A percentile compares a stretch with the other conserved stretches of the same genome.
Evolutionary conservation across 2,888 invertebrate genomes (phyloP).

Genomic region (Osmoderma eremita): DNA sequence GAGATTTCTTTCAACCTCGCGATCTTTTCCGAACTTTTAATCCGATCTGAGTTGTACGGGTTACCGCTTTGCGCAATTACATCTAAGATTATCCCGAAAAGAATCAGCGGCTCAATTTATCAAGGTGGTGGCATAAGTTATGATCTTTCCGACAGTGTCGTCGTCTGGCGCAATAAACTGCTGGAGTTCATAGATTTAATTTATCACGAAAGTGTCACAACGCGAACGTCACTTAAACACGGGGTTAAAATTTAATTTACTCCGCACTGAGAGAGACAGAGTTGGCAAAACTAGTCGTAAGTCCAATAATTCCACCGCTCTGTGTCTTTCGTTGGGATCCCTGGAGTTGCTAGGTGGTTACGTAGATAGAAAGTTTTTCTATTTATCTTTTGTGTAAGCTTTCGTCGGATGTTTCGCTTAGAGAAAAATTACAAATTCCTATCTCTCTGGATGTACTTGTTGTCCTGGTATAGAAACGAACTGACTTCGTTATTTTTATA

Average conservation of each 20-base stretch:
- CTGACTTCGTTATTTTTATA: neutral
- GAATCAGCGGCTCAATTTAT: slow-evolving; percentile 13
- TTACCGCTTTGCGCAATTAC: no score
- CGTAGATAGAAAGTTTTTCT: neutral
- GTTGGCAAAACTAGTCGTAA: slow-evolving; percentile 3
- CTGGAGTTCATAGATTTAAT: slow-evolving; percentile 14
- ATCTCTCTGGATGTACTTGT: no score
- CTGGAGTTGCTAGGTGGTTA: no score
- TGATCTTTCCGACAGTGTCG: neutral
- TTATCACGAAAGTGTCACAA: slow-evolving; percentile 22
- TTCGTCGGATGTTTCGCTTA: slow-evolving; percentile 1
- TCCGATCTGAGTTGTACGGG: no score
- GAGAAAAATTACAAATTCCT: neutral
- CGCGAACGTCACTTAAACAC: slow-evolving; percentile 2
- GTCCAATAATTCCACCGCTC: no score
- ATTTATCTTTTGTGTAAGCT: slow-evolving; percentile 3
- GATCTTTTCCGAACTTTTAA: no score
- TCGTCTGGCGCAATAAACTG: slow-evolving; percentile 6
- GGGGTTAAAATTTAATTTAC: slow-evolving; percentile 25
- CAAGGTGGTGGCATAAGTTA: slow-evolving; percentile 5
- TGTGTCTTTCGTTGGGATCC: neutral
- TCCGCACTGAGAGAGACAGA: neutral
- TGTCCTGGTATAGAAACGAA: neutral
- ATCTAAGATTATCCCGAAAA: neutral
- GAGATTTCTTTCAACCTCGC: no score